Evolutionary conservation across 2,888 invertebrate species (phyloP), one percentile per base, ranked within the genome.

Genomic region (Leucophenga montana): DNA sequence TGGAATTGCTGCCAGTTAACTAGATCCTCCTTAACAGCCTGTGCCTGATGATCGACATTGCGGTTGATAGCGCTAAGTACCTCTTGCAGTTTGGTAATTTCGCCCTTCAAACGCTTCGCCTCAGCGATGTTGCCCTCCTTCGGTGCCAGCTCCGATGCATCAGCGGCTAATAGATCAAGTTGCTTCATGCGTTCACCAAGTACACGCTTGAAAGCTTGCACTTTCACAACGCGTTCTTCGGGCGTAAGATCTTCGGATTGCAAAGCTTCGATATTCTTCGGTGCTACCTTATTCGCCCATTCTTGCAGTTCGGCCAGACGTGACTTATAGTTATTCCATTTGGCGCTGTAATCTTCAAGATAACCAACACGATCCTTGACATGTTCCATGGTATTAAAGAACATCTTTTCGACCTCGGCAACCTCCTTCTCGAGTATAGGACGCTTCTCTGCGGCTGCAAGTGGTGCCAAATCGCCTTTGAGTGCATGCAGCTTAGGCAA

Each of bases 1-100:
- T 96, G 95, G 88, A 96, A 96, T 80, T 93, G 92, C 84, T 95
- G 93, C 95, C 96, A 97, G 75, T 94, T 94, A 48, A 92, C 92
- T 61, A 97, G 90, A 85, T 97, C 96, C 80, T 94, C 92, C 74
- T 92, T 91, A 0, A 95, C 93, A 2, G 93, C 91, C 78, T 93
- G 92, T 13, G 94, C 93, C 85, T 96, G 95, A 74, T 93, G 92
- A 84, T 93, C 93, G 53, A 95, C 93, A 56, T 92, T 93, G 5
- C 93, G 91, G 85, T 95, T 94, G 54, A 97, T 90, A 61, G 92
- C 92, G 67, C 93, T 92, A 83, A 97, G 92, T 78, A 93, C 93
- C 78, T 93, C 93, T 82, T 95, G 93, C 31, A 97, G 87, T 54
- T 93, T 91, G 8, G 91, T 91, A 9, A 97, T 92, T 87, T 96